phyloP scores from a whole-genome alignment of 2,113 vertebrate species.

The Cettia cetti region DNA sequence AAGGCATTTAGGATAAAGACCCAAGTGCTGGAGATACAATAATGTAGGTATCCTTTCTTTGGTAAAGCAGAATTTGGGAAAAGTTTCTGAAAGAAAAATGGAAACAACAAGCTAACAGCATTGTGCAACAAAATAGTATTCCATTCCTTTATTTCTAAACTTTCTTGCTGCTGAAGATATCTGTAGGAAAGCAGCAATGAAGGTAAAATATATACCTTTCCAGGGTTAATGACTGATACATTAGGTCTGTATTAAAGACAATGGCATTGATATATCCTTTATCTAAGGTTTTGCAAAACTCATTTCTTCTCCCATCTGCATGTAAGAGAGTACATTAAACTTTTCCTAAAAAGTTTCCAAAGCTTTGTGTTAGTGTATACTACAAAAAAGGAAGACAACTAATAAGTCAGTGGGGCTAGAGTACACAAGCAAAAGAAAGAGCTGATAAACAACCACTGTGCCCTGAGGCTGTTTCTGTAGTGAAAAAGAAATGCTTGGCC shows the following conservation, averaged over 20 bases:
- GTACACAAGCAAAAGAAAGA: not conserved
- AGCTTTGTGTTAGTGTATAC: not conserved
- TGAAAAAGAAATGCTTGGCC: not conserved
- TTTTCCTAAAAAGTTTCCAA: not conserved
- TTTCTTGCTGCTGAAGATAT: not conserved
- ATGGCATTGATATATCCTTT: not conserved
- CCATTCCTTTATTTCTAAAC: not conserved
- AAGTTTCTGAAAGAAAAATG: not conserved
- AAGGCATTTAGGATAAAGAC: not conserved
- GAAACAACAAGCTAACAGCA: not conserved
- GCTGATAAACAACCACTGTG: not conserved
- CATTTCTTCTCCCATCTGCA: not conserved
- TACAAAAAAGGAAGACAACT: not conserved
- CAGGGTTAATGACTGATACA: not conserved
- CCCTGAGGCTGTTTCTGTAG: not conserved
- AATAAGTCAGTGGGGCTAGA: accelerated
- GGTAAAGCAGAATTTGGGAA: not conserved
- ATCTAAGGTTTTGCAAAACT: not conserved
- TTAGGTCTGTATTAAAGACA: not conserved
- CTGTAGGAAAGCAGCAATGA: not conserved
- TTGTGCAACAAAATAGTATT: not conserved
- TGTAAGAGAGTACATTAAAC: not conserved
- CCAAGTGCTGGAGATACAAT: not conserved
- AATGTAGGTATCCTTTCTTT: not conserved
- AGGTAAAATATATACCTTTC: not conserved